Base-by-base conservation (phyloP, 2,797 vertebrate genomes). In the Loriculus beryllinus region DNA sequence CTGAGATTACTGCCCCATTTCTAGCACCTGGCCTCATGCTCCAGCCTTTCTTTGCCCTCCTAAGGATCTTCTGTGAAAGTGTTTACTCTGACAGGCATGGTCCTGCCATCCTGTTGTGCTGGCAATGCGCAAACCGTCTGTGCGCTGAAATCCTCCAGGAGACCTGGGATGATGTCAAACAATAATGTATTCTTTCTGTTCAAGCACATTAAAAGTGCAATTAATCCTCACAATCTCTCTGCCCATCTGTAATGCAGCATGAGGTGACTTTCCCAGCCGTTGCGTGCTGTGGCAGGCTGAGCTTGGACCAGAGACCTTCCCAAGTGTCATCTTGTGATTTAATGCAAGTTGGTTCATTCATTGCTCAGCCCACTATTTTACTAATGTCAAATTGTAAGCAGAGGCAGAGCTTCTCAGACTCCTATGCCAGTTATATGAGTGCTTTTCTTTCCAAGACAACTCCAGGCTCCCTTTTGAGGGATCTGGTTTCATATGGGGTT, bases 161-260 rank as follows among this genome's bases (percentile, higher is more conserved):
- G 74, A 84, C 3, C 2, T 52, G 77, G 45, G 70, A 40, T 84
- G 85, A 71, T 92, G 85, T 88, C 89, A 95, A 93, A 88, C 51
- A 82, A 54, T 88, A 92, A 95, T 68, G 75, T 68, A 86, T 92
- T 90, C 70, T 90, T 94, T 90, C 89, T 84, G 80, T 84, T 91
- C 83, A 63, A 84, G 86, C 59, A 70, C 87, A 60, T 92, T 93
- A 74, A 56, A 91, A 91, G 71, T n/a, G 63, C 75, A 84, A 84
- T 94, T 94, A 96, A 94, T 95, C 87, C 80, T 91, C 7, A 1
- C 45, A 16, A 4, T 67, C 35, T 92, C 82, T 71, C 63, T 79
- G 74, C 82, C 85, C 78, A 79, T 92, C 89, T 90, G 69, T 81
- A 88, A 49, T 37, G 28, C 0, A 8, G 82, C 37, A 22, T 12